These are phyloP conservation scores for Cataglyphis cursor DNA, from an alignment of 2,888 invertebrate species.

Conservation along the genomic window DNA sequence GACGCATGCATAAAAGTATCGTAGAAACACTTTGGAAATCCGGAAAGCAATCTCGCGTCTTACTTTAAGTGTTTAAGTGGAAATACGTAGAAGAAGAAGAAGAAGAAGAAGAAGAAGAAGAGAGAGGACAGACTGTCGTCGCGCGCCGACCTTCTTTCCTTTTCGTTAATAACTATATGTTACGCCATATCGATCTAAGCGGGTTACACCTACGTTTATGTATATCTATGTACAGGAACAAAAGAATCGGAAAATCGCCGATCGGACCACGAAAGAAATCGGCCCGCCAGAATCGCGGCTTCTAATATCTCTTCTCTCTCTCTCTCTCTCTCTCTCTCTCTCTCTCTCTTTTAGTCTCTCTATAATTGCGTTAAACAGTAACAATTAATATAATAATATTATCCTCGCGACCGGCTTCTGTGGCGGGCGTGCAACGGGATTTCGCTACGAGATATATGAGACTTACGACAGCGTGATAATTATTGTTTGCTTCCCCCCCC, in stretches of 20 bases:
- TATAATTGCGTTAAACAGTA: slow-evolving; percentile 52
- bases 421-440: slow-evolving; percentile 60
- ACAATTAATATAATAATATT: slow-evolving; percentile 57
- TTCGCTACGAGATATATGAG: slow-evolving; percentile 72
- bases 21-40: slow-evolving; percentile 42
- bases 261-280: slow-evolving; percentile 46
- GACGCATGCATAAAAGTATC: slow-evolving; percentile 39
- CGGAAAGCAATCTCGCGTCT: slow-evolving; percentile 40
- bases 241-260: slow-evolving; percentile 57
- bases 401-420: slow-evolving; percentile 59
- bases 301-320: slow-evolving; percentile 2
- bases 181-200: slow-evolving; percentile 62
- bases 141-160: slow-evolving; percentile 20
- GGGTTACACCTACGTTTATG: slow-evolving; percentile 67
- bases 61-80: slow-evolving; percentile 33
- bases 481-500: slow-evolving; percentile 61
- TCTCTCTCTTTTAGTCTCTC: slow-evolving; percentile 11
- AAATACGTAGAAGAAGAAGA: slow-evolving; percentile 40
- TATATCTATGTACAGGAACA: slow-evolving; percentile 76
- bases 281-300: slow-evolving; percentile 45
- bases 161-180: slow-evolving; percentile 36
- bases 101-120: slow-evolving; percentile 29
- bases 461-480: slow-evolving; percentile 69
- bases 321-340: background rate
- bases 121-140: slow-evolving; percentile 44